Evolutionary conservation across 2,888 invertebrate species (phyloP).

Genomic region (Lingula anatina): DNA sequence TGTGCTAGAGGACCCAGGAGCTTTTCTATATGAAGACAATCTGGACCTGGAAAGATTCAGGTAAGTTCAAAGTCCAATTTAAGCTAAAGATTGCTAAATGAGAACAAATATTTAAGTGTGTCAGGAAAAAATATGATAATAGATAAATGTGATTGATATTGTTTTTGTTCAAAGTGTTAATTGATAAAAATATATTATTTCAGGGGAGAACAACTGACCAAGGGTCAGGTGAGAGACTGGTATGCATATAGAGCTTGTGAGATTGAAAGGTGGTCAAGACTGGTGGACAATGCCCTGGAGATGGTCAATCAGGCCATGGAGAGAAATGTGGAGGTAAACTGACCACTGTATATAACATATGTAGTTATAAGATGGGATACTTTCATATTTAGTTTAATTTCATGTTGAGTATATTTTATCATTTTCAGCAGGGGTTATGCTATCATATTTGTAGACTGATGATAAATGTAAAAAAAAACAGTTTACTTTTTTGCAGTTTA

Average conservation of each 20-base stretch:
- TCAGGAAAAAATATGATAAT: background rate
- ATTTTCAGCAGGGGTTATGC: too few species aligned
- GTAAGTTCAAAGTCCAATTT: constrained; percentile 13
- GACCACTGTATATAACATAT: too few species aligned
- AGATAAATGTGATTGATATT: background rate
- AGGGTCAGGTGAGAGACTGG: constrained; percentile 56
- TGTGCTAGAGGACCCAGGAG: constrained; percentile 25
- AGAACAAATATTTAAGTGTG: background rate
- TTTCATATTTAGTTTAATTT: too few species aligned
- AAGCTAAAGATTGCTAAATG: background rate
- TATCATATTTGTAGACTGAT: too few species aligned
- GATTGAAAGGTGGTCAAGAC: constrained; percentile 62
- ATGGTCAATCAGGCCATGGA: constrained; percentile 60
- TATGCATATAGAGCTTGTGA: constrained; percentile 61
- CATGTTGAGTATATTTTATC: too few species aligned
- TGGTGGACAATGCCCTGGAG: constrained; percentile 65
- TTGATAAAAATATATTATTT: background rate
- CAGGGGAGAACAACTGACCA: constrained; percentile 34
- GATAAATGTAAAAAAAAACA: too few species aligned
- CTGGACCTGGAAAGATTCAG: constrained; percentile 26
- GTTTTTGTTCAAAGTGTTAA: background rate
- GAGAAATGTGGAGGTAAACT: constrained; percentile 55
- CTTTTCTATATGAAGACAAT: constrained; percentile 39
- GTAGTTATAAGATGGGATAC: too few species aligned
- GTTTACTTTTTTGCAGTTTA: too few species aligned